Conservation (phyloP, 2,113 vertebrate species). For the Macrotus californicus region DNA sequence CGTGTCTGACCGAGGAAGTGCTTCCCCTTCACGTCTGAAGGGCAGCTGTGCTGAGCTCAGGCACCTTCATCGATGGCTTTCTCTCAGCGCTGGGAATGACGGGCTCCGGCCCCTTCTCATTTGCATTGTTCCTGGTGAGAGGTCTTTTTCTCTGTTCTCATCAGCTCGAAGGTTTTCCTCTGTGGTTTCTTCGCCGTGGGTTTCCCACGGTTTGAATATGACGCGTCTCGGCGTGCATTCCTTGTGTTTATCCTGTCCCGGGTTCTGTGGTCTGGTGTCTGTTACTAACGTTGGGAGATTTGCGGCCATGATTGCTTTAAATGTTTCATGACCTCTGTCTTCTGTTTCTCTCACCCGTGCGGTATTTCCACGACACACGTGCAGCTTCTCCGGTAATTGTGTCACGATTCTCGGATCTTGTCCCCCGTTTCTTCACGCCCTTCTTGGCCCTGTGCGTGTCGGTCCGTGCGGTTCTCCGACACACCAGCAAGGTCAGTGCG, state of each 20-base stretch:
- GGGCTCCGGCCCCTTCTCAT: accelerated
- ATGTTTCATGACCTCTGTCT: not conserved
- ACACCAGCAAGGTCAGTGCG: accelerated
- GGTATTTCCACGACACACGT: accelerated
- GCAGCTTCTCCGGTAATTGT: not conserved
- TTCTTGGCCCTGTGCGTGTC: not conserved
- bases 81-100: no score
- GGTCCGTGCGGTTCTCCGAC: accelerated
- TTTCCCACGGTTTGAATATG: accelerated
- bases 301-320: not conserved
- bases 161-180: accelerated
- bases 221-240: accelerated
- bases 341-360: not conserved
- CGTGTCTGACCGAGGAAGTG: not conserved
- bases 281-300: not conserved
- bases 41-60: not conserved
- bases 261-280: not conserved
- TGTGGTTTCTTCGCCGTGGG: not conserved
- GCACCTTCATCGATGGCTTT: accelerated
- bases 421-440: accelerated
- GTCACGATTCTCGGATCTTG: accelerated
- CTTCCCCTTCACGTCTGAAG: not conserved
- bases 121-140: accelerated
- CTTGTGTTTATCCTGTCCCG: not conserved
- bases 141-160: accelerated